phyloP scores from a whole-genome alignment of 2,113 vertebrate species.

The Polypterus bichir region DNA sequence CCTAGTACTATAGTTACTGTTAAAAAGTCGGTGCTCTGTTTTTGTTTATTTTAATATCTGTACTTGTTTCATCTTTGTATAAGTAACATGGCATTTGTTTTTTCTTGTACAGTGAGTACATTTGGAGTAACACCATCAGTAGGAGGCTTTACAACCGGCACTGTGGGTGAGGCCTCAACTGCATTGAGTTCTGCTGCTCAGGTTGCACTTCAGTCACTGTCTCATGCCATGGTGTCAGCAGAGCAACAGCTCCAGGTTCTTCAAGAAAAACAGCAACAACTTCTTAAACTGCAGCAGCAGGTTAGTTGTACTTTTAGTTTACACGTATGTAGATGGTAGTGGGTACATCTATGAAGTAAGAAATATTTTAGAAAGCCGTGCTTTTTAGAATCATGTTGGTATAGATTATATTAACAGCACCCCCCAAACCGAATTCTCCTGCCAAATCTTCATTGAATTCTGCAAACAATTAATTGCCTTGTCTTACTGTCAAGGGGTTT shows the following conservation, averaged over 20 bases:
- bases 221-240: conserved; percentile 97
- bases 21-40: too few species aligned
- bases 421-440: too few species aligned
- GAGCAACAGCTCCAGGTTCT: conserved; percentile 98
- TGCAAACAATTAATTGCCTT: too few species aligned
- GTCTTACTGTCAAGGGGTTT: too few species aligned
- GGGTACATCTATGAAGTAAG: too few species aligned
- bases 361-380: too few species aligned
- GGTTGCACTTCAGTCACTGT: conserved; percentile 97
- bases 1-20: too few species aligned
- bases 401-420: too few species aligned
- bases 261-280: conserved; percentile 98
- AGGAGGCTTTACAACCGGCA: conserved; percentile 79
- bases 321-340: too few species aligned
- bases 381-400: too few species aligned
- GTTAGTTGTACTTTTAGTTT: conserved; percentile 38
- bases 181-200: conserved; percentile 95
- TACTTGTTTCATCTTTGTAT: neutral
- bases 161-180: conserved; percentile 88
- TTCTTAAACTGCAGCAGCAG: conserved; percentile 98
- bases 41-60: neutral
- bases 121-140: conserved; percentile 90
- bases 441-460: too few species aligned
- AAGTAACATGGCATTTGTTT: conserved; percentile 28
- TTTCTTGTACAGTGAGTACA: conserved; percentile 73